Percentiles rank a stretch among this genome's conserved stretches.
These are phyloP conservation scores for Puntigrus tetrazona DNA, from an alignment of 2,113 vertebrate genomes.

Conservation along the genomic window DNA sequence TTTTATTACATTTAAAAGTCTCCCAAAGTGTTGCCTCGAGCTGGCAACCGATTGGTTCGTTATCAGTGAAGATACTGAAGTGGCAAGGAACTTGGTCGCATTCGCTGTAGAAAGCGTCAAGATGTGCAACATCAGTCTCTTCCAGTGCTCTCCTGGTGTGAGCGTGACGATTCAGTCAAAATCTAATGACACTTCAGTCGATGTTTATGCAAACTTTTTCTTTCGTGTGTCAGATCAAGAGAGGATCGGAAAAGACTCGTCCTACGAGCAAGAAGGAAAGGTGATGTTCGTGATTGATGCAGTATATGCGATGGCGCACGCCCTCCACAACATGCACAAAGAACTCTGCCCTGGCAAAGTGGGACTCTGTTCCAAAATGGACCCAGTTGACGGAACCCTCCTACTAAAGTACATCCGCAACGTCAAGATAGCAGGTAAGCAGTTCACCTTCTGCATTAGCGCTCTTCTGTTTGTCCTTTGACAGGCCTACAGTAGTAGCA, in stretches of 20 bases:
- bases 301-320: constrained; percentile 94
- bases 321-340: constrained; percentile 93
- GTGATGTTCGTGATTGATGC: constrained; percentile 97
- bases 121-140: background rate
- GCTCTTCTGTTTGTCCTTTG: background rate
- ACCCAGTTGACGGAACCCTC: constrained; percentile 88
- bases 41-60: background rate
- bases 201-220: background rate
- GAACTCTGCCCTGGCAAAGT: constrained; percentile 89
- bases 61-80: background rate
- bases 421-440: constrained; percentile 91
- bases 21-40: background rate
- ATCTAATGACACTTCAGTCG: background rate
- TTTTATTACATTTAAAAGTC: background rate
- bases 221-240: constrained; percentile 83
- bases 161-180: background rate
- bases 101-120: background rate
- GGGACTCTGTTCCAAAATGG: constrained; percentile 90
- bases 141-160: background rate
- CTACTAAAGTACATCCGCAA: constrained; percentile 94
- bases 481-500: background rate
- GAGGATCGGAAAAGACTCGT: constrained; percentile 90
- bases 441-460: background rate
- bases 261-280: constrained; percentile 96
- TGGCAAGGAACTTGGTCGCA: no score